phyloP scores from a whole-genome alignment of 2,113 vertebrate species.

The Chrysochloris asiatica region DNA sequence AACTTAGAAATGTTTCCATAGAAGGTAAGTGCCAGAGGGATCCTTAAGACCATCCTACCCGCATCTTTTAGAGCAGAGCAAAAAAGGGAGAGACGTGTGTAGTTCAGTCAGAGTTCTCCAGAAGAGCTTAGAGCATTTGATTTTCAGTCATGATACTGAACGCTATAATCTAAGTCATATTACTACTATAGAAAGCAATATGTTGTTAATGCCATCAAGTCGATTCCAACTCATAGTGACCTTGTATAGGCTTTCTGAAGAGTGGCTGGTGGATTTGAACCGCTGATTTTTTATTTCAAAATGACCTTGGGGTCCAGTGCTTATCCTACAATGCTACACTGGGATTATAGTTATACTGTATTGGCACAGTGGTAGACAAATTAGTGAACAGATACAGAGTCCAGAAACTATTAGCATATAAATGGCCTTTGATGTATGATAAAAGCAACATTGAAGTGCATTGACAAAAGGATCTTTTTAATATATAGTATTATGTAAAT shows the following conservation, averaged over 20 bases:
- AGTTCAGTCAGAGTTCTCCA: neutral
- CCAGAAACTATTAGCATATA: neutral
- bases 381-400: neutral
- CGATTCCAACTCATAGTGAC: too few species aligned
- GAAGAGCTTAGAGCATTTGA: constrained; percentile 27
- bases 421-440: neutral
- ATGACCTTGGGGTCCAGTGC: too few species aligned
- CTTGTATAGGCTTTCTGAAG: too few species aligned
- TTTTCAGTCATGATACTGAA: neutral
- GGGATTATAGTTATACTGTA: too few species aligned
- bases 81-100: neutral
- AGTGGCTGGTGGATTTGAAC: too few species aligned
- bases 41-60: neutral
- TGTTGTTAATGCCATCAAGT: too few species aligned
- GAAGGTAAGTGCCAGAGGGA: neutral
- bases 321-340: too few species aligned
- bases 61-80: neutral
- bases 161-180: neutral
- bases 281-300: too few species aligned
- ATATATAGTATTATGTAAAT: neutral
- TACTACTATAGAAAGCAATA: neutral
- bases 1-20: neutral
- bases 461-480: neutral
- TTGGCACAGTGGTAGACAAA: neutral
- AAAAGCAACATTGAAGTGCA: neutral